Evolutionary conservation across 1,140 invertebrate genomes (phyloP).

Genomic region (Ceratosolen solmsi): DNA sequence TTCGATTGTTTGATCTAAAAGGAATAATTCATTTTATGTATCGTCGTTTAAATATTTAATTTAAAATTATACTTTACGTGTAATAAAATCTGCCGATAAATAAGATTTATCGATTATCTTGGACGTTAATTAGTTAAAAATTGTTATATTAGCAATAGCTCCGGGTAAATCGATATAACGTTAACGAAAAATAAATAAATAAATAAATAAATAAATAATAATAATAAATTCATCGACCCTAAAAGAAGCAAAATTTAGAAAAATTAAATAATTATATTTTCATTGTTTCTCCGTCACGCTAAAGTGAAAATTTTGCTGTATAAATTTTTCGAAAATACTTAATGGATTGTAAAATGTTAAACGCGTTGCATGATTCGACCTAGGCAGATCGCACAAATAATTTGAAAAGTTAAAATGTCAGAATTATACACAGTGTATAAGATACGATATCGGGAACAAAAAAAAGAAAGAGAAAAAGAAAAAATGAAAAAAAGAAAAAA

Average conservation of each 20-base stretch:
- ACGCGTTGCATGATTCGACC: background rate
- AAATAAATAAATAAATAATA: too few species aligned
- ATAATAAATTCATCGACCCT: background rate
- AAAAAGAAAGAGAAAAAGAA: too few species aligned
- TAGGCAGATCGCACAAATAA: background rate
- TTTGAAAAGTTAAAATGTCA: background rate
- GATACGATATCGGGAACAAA: too few species aligned
- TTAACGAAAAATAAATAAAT: too few species aligned
- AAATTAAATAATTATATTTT: background rate
- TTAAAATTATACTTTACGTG: background rate
- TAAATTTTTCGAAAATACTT: background rate
- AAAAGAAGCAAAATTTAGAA: background rate
- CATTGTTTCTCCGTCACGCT: background rate
- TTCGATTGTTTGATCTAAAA: background rate
- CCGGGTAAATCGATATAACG: background rate
- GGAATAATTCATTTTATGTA: background rate
- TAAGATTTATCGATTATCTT: background rate
- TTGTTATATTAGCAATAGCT: background rate
- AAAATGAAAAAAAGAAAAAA: too few species aligned
- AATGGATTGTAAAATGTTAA: background rate
- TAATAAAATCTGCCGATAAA: background rate
- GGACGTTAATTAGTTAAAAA: background rate
- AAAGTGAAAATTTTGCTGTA: background rate
- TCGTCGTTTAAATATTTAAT: background rate
- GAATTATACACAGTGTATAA: background rate